Evolutionary conservation across 2,113 vertebrate genomes (phyloP), one percentile per base, ranked within the genome.

Genomic region (Cyanistes caeruleus): DNA sequence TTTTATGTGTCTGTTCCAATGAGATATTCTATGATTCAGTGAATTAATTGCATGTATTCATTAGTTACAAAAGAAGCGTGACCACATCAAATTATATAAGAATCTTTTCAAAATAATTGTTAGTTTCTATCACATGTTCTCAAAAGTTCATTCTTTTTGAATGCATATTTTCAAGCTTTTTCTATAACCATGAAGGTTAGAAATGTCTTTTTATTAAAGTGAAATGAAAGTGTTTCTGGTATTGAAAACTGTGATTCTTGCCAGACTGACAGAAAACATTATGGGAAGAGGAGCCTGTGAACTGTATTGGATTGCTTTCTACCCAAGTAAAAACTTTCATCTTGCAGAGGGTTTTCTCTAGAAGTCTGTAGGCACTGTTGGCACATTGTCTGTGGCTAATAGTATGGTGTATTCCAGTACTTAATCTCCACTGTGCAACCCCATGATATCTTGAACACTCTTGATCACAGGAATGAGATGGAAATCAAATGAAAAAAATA

Each of bases 21-120:
- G 25, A 58, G 5, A 6, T 69, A 27, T 22, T 64, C 25, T 49
- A 18, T 58, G 27, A 56, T 33, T 62, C 15, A 44, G 25, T 27
- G 2, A 44, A 49, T 27, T 25, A 59, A 30, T 75, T 48, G 6
- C 8, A 24, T 37, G 5, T 5, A 24, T 56, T 84, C 21, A 60
- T 24, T 68, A 30, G 4, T 31, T 53, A 35, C 19, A 46, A 64
- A 23, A 44, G 18, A 67, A 49, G 2, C 0, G 0, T 56, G 43
- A 62, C 4, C 5, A 27, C 21, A 73, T 35, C 9, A 51, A 73
- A 41, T 46, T 28, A 31, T 11, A 28, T 3, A 44, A 8, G 3
- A 53, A 31, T 21, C 3, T 64, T 84, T 21, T 49, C 24, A 33
- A 84, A 72, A 28, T n/a, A 49, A 8, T 6, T 35, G 4, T 19